Evolutionary conservation across 2,888 invertebrate species (phyloP), one percentile per base, ranked within the genome.

Genomic region (Sarcophaga carnaria): DNA sequence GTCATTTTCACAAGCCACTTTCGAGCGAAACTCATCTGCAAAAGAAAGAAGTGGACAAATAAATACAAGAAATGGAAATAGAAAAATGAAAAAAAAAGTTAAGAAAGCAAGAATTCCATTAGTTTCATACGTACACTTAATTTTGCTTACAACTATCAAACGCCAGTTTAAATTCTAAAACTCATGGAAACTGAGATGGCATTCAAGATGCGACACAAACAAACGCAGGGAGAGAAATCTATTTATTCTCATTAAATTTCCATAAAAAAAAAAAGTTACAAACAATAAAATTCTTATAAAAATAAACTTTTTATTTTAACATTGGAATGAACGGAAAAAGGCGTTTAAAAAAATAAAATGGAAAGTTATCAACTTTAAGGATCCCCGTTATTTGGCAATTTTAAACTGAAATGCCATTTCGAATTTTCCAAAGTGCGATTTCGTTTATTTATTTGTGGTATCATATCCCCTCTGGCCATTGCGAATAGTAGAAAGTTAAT

Each of bases 1-100:
- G 91, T 98, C 97, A 92, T 97, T 97, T 93, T 98, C 97, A 94
- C 99, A 99, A 88, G 97, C 97, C 91, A 98, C 96, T 95, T 97
- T 97, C 93, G 97, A 98, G 88, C 97, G 96, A 94, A 99, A 99
- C 93, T 98, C 98, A 94, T 97, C 98, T 98, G 95, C 90, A 94
- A 95, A 95, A 60, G 67, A 49, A 82, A 22, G 69, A 64, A 64
- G 8, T 20, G 37, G 59, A 27, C 63, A 49, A 59, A 47, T 8
- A 79, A 62, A 64, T 3, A 64, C 20, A 22, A 62, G 59, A n/a
- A 71, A 76, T 66, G 25, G 20, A 20, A 69, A 3, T 11, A 84
- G 17, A 49, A 54, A 17, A 49, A 37, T 6, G 1, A 10, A 37
- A 37, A 10, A 37, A 37, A 10, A 8, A 8, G 37, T 37, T 37